A percentile compares a stretch with the other conserved stretches of the same genome.
Conservation (phyloP, 2,797 vertebrate species). For the Erpetoichthys calabaricus region DNA sequence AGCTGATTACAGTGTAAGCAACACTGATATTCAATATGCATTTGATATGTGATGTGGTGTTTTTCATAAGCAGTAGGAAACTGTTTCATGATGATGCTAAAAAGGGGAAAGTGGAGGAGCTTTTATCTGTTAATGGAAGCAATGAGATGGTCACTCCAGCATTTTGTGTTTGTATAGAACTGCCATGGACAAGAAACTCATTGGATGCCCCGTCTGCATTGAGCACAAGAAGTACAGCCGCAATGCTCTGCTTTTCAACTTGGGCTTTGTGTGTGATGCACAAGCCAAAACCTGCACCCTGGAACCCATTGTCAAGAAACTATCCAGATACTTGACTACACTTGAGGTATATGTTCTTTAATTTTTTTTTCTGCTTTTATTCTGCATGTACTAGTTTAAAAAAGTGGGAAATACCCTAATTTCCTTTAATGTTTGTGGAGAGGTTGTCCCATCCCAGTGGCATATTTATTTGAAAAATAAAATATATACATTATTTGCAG, state of each 20-base stretch:
- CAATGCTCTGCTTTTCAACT: constrained; percentile 90
- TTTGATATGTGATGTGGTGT: neutral
- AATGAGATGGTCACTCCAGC: too few relatives aligned
- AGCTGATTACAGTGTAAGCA: constrained; percentile 93
- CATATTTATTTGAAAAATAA: too few relatives aligned
- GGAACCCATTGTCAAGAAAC: constrained; percentile 92
- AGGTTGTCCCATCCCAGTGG: too few relatives aligned
- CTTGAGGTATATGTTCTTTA: constrained; percentile 67
- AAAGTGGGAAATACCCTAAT: neutral
- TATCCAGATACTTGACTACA: constrained; percentile 91
- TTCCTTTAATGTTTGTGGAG: too few relatives aligned
- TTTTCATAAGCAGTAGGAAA: neutral
- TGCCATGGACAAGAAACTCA: constrained; percentile 94
- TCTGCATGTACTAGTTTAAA: neutral
- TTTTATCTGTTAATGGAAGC: too few relatives aligned
- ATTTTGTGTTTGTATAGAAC: too few relatives aligned
- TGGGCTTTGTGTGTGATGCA: constrained; percentile 87
- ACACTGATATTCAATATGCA: neutral
- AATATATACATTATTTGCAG: too few relatives aligned
- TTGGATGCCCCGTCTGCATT: constrained; percentile 92
- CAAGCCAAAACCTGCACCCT: constrained; percentile 84
- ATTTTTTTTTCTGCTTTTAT: neutral
- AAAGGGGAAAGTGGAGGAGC: too few relatives aligned
- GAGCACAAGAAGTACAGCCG: constrained; percentile 96
- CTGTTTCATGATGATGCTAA: too few relatives aligned